Evolutionary conservation across 2,888 invertebrate species (phyloP).

Genomic region (Tenthredo livida): DNA sequence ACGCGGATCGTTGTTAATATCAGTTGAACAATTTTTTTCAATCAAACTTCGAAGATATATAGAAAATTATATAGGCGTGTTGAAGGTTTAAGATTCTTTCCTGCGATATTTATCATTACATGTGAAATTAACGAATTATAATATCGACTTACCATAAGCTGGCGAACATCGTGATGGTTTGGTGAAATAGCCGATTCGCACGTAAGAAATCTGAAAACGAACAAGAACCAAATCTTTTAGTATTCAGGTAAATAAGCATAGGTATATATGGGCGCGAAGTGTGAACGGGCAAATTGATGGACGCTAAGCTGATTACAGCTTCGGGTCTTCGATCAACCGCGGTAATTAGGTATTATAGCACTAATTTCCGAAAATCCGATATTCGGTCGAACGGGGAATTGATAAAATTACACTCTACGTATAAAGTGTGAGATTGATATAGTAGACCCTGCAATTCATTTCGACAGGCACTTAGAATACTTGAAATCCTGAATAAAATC

Average conservation of each 20-base stretch:
- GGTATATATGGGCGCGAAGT: background rate
- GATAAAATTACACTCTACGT: background rate
- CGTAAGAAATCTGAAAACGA: conserved; percentile 67
- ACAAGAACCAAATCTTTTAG: conserved; percentile 55
- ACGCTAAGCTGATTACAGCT: conserved; percentile 27
- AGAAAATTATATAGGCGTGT: too few relatives aligned
- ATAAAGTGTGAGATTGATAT: background rate
- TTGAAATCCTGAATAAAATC: background rate
- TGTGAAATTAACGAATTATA: background rate
- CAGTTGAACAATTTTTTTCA: background rate
- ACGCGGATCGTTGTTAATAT: background rate
- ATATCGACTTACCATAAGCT: conserved; percentile 71
- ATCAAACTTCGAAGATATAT: background rate
- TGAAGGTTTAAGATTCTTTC: background rate
- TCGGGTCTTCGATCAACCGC: background rate
- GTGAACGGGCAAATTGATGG: background rate
- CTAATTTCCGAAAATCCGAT: background rate
- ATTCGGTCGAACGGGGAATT: background rate
- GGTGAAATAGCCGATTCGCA: conserved; percentile 59
- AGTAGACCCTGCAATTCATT: background rate
- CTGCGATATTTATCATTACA: background rate
- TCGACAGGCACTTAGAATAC: background rate
- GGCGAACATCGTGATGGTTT: conserved; percentile 69
- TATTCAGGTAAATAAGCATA: background rate
- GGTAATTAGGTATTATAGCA: background rate